phyloP scores from a whole-genome alignment of 2,113 vertebrate species.

The Phoenicopterus ruber region DNA sequence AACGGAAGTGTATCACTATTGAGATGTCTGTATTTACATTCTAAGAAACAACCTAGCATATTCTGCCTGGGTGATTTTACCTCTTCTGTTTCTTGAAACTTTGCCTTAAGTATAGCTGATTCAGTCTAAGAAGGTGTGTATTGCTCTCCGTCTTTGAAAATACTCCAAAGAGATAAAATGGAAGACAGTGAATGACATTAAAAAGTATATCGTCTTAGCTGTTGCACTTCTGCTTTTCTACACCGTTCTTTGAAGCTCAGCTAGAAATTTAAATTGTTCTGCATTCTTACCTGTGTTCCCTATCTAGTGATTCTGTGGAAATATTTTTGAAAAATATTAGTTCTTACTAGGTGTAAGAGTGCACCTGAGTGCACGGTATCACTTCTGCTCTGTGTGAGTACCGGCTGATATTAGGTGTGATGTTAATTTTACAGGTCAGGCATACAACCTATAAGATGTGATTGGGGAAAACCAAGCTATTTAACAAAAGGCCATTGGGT shows the following conservation, averaged over 20 bases:
- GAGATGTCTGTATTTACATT: not conserved
- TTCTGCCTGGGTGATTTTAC: not conserved
- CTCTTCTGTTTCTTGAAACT: not conserved
- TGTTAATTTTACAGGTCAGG: not conserved
- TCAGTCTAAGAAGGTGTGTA: not conserved
- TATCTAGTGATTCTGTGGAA: not conserved
- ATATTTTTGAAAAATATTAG: not conserved
- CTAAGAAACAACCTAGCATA: not conserved
- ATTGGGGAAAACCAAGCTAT: not conserved
- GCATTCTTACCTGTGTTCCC: not conserved
- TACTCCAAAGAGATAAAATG: not conserved
- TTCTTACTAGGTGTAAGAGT: too few relatives aligned
- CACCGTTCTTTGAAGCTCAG: not conserved
- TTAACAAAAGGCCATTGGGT: not conserved
- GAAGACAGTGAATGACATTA: not conserved
- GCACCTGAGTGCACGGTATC: not conserved
- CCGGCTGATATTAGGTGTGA: not conserved
- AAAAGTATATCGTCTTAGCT: not conserved
- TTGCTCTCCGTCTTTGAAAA: not conserved
- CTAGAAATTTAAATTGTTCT: not conserved
- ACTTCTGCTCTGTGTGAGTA: not conserved
- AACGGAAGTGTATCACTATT: not conserved
- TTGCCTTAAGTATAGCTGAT: not conserved
- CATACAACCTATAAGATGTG: not conserved
- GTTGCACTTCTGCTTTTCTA: not conserved